These are phyloP conservation scores for Chymomyza procnemis DNA, from an alignment of 2,888 invertebrate genomes.

Conservation along the genomic window DNA sequence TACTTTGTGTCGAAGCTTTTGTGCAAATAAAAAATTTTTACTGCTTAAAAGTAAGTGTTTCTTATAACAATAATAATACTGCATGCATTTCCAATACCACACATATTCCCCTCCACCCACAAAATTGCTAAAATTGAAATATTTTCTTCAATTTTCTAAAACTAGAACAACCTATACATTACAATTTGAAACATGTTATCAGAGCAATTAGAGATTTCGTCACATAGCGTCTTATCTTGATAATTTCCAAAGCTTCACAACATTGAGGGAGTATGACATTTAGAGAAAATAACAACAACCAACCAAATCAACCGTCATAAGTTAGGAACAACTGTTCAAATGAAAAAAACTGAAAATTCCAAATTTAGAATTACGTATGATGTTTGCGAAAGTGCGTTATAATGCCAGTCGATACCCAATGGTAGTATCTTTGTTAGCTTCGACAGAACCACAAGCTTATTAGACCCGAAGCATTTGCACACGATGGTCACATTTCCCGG, in stretches of 20 bases:
- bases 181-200: background rate
- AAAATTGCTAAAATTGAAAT: no score
- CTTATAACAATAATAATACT: no score
- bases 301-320: background rate
- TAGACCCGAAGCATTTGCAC: background rate
- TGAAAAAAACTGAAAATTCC: background rate
- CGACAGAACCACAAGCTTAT: background rate
- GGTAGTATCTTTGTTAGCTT: no score
- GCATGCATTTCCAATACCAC: no score
- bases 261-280: background rate
- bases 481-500: conserved; percentile 1
- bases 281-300: no score
- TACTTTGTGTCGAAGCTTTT: no score
- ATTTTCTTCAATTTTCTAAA: background rate
- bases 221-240: background rate
- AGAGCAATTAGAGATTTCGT: background rate
- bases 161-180: background rate
- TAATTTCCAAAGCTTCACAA: background rate
- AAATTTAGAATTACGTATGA: background rate
- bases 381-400: background rate
- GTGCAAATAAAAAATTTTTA: no score
- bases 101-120: no score
- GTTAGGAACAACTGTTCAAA: background rate
- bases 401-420: no score
- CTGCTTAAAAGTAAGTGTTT: no score